Base-by-base conservation (phyloP, 2,888 invertebrate species). In the Drosophila mayaguana region DNA sequence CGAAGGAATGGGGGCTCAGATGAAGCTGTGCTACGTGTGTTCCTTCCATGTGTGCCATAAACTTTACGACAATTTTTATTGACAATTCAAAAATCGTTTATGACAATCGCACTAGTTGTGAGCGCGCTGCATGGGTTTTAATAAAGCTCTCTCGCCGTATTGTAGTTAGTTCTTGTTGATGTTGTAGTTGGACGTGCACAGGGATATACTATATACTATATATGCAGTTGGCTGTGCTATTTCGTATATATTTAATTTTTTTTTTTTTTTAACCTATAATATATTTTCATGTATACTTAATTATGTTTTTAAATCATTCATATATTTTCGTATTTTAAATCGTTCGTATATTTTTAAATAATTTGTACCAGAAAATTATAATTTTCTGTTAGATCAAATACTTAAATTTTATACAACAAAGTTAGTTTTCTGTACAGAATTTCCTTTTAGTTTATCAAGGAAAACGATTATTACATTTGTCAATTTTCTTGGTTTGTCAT, bases 1-100 rank as follows among this genome's bases (percentile, higher is more conserved):
- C 32, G 43, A 36, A 25, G 40, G 18, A 28, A 45, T 36, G 14
- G 50, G 71, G 63, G 57, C 57, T 57, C 36, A 56, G 45, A 51
- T 46, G 18, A 20, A 43, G 46, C 28, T 71, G 50, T 45, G 56
- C 55, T 45, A 65, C 70, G 70, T 78, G 66, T 83, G 56, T 60
- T 63, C 63, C 60, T 56, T 60, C 72, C 85, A 72, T 79, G 85
- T 79, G 64, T 46, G 60, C 67, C 75, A 78, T 79, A 76, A 76
- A 77, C 56, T 74, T 76, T 76, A 83, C 67, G 72, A 69, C 86
- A 53, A 69, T 80, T 89, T 90, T 90, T 88, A 88, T 88, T 81
- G 89, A 83, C 88, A 88, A 85, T 85, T 89, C 83, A 89, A 89
- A 89, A 87, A 88, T 89, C 91, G 85, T 89, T 91, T 91, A 91